phyloP scores from a whole-genome alignment of 2,888 invertebrate species.

The Mesochorus sp. region DNA sequence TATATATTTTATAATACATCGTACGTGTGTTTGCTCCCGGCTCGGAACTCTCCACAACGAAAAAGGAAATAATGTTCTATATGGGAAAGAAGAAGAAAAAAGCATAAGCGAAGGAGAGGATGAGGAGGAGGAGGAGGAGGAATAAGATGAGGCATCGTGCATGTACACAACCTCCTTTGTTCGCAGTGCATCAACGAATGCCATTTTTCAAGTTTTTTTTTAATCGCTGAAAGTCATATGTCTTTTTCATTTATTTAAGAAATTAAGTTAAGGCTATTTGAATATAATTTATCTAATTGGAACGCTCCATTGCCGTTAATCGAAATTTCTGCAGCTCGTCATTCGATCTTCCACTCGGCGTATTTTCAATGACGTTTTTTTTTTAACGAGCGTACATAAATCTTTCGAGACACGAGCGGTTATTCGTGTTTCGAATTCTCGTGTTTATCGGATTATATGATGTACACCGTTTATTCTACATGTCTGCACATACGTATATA shows the following conservation, averaged over 20 bases:
- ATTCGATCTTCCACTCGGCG: background rate
- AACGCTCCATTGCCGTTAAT: no score
- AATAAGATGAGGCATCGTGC: no score
- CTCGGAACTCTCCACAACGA: constrained; percentile 64
- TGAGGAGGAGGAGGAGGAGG: background rate
- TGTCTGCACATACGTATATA: background rate
- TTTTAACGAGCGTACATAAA: background rate
- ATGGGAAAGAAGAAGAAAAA: background rate
- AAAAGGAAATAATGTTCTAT: constrained; percentile 20
- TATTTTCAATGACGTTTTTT: constrained; percentile 15
- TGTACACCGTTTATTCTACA: background rate
- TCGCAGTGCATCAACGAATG: constrained; percentile 1
- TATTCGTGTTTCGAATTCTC: background rate
- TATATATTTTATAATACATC: constrained; percentile 2
- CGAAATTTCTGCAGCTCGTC: background rate
- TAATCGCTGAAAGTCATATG: background rate
- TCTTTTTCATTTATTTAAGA: background rate
- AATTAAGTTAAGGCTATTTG: no score
- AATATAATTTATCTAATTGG: no score
- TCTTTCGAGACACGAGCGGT: background rate
- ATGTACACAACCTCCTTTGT: constrained; percentile 10
- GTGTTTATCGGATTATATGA: constrained; percentile 14
- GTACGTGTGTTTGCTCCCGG: constrained; percentile 51
- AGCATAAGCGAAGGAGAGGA: background rate
- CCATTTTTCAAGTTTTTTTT: background rate